Base-by-base conservation (phyloP, 2,888 invertebrate species). In the Chrysodeixis includens region DNA sequence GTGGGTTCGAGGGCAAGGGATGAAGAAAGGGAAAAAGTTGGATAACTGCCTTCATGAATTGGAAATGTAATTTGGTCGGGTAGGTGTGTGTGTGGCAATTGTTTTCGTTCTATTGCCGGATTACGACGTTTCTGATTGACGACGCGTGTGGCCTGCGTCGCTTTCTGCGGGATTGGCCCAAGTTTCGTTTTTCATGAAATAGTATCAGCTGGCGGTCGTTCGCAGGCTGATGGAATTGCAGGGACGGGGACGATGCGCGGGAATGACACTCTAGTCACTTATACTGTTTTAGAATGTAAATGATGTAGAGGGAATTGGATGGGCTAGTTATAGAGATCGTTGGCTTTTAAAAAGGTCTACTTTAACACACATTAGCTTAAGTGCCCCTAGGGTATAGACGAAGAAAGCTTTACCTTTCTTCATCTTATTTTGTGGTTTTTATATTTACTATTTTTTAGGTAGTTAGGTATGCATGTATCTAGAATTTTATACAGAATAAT, bases 21-120 rank as follows among this genome's bases (percentile, higher is more conserved):
- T 74, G 74, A 83, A 79, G 81, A 82, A 83, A 81, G 84, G 88
- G 81, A 85, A 84, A 76, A 83, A 83, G 69, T 82, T 82, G 83
- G 78, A 80, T 92, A 93, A 92, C 89, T 90, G 90, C 88, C 90
- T 92, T 94, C 94, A 94, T 94, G 94, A 94, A 94, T 94, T 94
- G 94, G 93, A 93, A 93, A 94, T 94, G 94, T 92, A 94, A 94
- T 94, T 94, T 92, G 90, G 76, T 60, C 65, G 71, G 88, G 83
- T 83, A 87, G 88, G 86, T 89, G 86, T 89, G 87, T 90, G 90
- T 86, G 88, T 81, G 84, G 84, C 92, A 90, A 92, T 92, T 93
- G 92, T 92, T 93, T 91, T 87, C 82, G 79, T 76, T 84, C 84
- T 82, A 87, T 87, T 88, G 89, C 87, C 85, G 87, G 85, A 81